These are phyloP conservation scores for Neodiprion virginianus DNA, from an alignment of 1,140 invertebrate genomes.

Conservation along the genomic window DNA sequence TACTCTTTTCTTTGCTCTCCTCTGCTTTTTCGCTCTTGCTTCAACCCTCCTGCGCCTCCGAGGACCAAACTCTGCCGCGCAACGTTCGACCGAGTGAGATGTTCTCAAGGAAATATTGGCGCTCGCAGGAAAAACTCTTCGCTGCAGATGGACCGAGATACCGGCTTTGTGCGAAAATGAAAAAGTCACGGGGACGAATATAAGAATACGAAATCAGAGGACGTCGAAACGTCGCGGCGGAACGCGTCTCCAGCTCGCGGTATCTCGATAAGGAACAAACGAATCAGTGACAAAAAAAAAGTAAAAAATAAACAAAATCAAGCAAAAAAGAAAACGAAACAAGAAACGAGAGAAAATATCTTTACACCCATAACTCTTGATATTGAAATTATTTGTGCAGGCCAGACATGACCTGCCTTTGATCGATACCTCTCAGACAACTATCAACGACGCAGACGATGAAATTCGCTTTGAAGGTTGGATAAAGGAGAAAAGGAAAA, in stretches of 20 bases:
- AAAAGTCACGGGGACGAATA: slow-evolving; percentile 15
- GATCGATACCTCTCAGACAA: too few relatives aligned
- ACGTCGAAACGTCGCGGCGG: neutral
- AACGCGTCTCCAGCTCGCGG: neutral
- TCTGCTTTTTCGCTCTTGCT: too few relatives aligned
- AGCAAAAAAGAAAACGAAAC: too few relatives aligned
- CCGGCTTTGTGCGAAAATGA: slow-evolving; percentile 14
- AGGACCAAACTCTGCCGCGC: neutral
- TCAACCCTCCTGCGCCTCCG: neutral
- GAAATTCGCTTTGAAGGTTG: neutral
- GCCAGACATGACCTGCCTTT: neutral
- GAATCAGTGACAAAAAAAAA: neutral
- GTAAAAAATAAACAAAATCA: too few relatives aligned
- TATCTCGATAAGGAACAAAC: neutral
- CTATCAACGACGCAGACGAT: neutral
- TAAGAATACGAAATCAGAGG: slow-evolving; percentile 14
- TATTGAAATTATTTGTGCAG: neutral
- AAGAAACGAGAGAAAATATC: neutral
- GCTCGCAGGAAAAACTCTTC: neutral
- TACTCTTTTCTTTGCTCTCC: neutral
- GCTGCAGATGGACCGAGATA: slow-evolving; percentile 11
- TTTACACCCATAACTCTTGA: neutral
- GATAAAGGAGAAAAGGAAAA: neutral
- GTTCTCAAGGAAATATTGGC: slow-evolving; percentile 6
- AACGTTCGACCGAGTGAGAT: slow-evolving; percentile 5